These are phyloP conservation scores for Syngnathus scovelli DNA, from an alignment of 2,113 vertebrate species.

Conservation along the genomic window DNA sequence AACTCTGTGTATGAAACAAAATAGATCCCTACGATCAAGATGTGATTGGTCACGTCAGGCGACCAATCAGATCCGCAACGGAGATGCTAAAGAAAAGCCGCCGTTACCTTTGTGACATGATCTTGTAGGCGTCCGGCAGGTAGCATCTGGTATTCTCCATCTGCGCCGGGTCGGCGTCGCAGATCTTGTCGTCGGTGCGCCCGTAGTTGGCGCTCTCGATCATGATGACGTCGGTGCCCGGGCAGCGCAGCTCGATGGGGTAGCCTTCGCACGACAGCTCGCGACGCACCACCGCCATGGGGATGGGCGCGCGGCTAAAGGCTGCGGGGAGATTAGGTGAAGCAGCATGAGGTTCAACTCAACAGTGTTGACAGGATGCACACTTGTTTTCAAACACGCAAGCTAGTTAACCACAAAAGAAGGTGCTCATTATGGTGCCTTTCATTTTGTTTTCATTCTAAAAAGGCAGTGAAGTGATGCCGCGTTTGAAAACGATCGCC, in stretches of 20 bases:
- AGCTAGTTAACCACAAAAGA: conserved; percentile 10
- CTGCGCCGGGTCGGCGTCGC: conserved; percentile 95
- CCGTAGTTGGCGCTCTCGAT: conserved; percentile 99
- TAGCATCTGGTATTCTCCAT: conserved; percentile 99
- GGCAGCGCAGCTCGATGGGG: conserved; percentile 96
- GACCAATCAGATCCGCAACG: background rate
- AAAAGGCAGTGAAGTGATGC: conserved; percentile 29
- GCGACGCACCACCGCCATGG: conserved; percentile 96
- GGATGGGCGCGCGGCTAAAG: conserved; percentile 92
- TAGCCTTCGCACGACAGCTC: conserved; percentile 97
- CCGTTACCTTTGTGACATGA: conserved; percentile 95
- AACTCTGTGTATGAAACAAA: background rate
- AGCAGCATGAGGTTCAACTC: background rate
- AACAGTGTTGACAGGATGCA: background rate
- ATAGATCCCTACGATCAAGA: background rate
- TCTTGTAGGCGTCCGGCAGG: conserved; percentile 98
- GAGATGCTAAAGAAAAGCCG: background rate
- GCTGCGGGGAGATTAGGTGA: conserved; percentile 62
- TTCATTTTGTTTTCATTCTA: conserved; percentile 50
- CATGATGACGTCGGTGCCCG: conserved; percentile 98
- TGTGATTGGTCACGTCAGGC: background rate
- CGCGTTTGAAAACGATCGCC: conserved; percentile 35
- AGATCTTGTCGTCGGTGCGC: conserved; percentile 97
- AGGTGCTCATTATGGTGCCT: conserved; percentile 46
- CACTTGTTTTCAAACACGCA: background rate